These are phyloP conservation scores for Morbakka virulenta DNA, from an alignment of 30 jellyfish, hydroid and myxozoan genomes.

Conservation along the genomic window DNA sequence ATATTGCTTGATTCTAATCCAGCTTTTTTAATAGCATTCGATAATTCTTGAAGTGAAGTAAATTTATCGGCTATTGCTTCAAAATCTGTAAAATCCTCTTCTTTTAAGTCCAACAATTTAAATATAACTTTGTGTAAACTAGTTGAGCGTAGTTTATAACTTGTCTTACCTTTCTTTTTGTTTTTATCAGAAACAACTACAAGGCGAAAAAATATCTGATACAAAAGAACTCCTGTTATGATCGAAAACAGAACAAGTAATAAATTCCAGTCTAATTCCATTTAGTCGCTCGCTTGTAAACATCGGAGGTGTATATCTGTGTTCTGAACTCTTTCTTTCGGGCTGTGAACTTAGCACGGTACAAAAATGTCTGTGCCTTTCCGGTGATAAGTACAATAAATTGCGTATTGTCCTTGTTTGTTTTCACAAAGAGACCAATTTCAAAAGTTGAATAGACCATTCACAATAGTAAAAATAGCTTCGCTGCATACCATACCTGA, in stretches of 20 bases:
- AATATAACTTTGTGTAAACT: neutral
- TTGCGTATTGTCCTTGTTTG: too few species aligned
- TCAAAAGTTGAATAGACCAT: too few species aligned
- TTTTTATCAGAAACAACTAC: neutral
- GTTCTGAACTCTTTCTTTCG: too few species aligned
- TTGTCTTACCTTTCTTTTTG: neutral
- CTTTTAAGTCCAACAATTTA: neutral
- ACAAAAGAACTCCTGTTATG: neutral
- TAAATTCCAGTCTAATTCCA: neutral
- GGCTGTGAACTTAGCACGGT: too few species aligned
- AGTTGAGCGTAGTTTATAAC: neutral
- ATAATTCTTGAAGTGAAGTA: slow-evolving; percentile 26
- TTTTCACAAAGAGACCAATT: too few species aligned
- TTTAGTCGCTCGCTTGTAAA: neutral
- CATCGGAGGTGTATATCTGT: too few species aligned
- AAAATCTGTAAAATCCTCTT: slow-evolving; percentile 25
- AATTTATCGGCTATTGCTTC: slow-evolving; percentile 70
- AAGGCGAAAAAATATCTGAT: neutral
- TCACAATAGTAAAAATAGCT: too few species aligned
- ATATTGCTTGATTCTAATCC: slow-evolving; percentile 72
- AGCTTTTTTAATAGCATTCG: slow-evolving; percentile 73
- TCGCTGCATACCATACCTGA: too few species aligned
- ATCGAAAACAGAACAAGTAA: neutral
- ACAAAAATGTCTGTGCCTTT: too few species aligned
- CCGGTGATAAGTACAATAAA: too few species aligned